Evolutionary conservation across 2,888 invertebrate genomes (phyloP).

Genomic region (Deroplatys truncata): DNA sequence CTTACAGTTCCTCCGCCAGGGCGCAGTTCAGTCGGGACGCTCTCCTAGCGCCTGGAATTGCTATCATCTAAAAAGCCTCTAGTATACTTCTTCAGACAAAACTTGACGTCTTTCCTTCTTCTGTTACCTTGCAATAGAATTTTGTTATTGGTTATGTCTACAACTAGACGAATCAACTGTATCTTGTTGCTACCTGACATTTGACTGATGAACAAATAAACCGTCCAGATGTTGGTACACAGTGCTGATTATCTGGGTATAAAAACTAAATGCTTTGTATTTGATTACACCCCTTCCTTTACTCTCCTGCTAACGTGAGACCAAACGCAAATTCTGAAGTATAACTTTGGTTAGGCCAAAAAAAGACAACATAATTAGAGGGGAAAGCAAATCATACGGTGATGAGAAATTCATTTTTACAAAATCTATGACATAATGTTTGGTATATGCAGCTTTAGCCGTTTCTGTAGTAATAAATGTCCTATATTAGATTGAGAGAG

Average conservation of each 20-base stretch:
- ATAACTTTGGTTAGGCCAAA: too few relatives aligned
- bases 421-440: too few relatives aligned
- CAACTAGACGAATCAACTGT: background rate
- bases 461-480: too few relatives aligned
- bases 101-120: background rate
- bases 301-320: too few relatives aligned
- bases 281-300: background rate
- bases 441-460: too few relatives aligned
- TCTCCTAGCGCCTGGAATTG: background rate
- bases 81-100: background rate
- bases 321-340: too few relatives aligned
- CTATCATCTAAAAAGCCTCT: background rate
- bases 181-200: background rate
- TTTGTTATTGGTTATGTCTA: background rate
- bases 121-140: background rate
- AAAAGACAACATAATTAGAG: too few relatives aligned
- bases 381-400: too few relatives aligned
- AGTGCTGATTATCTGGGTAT: too few relatives aligned
- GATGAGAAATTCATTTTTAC: too few relatives aligned
- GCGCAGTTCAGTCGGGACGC: constrained; percentile 9
- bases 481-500: too few relatives aligned
- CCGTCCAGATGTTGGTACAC: background rate
- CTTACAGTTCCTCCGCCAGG: constrained; percentile 13
- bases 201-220: background rate
- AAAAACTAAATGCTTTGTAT: background rate